These are phyloP conservation scores for Poeciliopsis turrubarensis DNA, from an alignment of 2,113 vertebrate species.

Conservation along the genomic window DNA sequence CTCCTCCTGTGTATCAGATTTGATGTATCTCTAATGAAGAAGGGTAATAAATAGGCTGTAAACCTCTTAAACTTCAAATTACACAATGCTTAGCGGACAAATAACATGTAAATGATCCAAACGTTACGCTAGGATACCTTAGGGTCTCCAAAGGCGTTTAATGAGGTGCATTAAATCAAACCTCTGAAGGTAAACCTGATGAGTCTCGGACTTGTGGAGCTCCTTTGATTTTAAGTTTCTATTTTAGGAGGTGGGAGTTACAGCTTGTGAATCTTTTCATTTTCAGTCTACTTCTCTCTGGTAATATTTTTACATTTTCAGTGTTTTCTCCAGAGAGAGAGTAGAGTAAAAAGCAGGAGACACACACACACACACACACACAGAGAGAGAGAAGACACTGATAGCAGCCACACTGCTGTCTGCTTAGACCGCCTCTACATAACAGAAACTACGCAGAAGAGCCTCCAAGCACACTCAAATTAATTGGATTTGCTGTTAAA, in stretches of 20 bases:
- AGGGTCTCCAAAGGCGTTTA: neutral
- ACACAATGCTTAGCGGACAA: neutral
- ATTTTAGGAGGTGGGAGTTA: conserved; percentile 4
- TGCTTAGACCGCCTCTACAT: conserved; percentile 21
- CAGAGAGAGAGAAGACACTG: neutral
- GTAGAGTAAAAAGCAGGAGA: neutral
- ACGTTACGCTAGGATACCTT: neutral
- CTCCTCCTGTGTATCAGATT: too few species aligned
- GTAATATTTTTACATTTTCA: conserved; percentile 2
- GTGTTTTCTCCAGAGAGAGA: conserved; percentile 14
- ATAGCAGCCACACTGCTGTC: conserved; percentile 11
- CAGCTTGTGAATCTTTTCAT: neutral
- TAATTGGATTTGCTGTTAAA: conserved; percentile 47
- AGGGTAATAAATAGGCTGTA: neutral
- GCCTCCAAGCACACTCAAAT: conserved; percentile 28
- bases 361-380: neutral
- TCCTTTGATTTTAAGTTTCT: conserved; percentile 10
- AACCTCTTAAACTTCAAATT: neutral
- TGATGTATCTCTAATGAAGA: neutral
- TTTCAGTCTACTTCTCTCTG: neutral
- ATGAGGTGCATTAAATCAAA: neutral
- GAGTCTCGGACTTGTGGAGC: neutral
- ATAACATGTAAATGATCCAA: neutral
- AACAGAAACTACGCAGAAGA: conserved; percentile 38
- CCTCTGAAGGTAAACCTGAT: neutral